Evolutionary conservation across 2,888 invertebrate genomes (phyloP).

Genomic region (Plebejus melissa): DNA sequence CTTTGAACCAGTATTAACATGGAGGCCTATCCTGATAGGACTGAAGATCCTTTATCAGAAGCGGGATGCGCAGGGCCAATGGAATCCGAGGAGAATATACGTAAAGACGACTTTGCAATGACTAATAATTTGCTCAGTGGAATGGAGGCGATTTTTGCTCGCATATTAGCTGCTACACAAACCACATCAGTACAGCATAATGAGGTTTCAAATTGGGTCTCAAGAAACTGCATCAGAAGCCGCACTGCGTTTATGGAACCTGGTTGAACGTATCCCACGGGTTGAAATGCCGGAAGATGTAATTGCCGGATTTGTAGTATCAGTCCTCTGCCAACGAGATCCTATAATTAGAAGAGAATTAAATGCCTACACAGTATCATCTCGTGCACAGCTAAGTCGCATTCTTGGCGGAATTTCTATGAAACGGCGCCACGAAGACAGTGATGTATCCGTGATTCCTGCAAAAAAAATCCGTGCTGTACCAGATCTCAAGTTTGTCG

Average conservation of each 20-base stretch:
- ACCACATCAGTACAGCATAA: constrained; percentile 14
- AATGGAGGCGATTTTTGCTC: constrained; percentile 16
- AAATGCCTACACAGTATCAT: constrained; percentile 29
- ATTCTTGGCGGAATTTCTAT: constrained; percentile 32
- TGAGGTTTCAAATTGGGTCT: constrained; percentile 31
- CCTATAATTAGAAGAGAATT: constrained; percentile 30
- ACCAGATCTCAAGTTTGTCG: constrained; percentile 27
- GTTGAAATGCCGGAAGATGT: constrained; percentile 31
- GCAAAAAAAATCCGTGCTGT: constrained; percentile 27
- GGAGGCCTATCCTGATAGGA: too few relatives aligned
- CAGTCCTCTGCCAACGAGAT: constrained; percentile 30
- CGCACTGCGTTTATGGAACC: constrained; percentile 30
- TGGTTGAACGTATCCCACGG: constrained; percentile 30
- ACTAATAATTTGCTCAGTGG: background rate
- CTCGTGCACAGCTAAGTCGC: constrained; percentile 31
- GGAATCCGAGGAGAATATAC: background rate
- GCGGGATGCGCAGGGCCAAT: constrained; percentile 15
- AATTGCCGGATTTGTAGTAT: constrained; percentile 32
- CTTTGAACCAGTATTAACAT: too few relatives aligned
- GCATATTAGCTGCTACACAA: background rate
- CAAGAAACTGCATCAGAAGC: constrained; percentile 33
- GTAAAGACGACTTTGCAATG: background rate
- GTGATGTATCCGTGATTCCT: background rate
- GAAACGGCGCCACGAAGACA: constrained; percentile 30
- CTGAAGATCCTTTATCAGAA: constrained; percentile 19